These are phyloP conservation scores for Erythrolamprus reginae DNA, from an alignment of 2,113 vertebrate genomes.

Conservation along the genomic window DNA sequence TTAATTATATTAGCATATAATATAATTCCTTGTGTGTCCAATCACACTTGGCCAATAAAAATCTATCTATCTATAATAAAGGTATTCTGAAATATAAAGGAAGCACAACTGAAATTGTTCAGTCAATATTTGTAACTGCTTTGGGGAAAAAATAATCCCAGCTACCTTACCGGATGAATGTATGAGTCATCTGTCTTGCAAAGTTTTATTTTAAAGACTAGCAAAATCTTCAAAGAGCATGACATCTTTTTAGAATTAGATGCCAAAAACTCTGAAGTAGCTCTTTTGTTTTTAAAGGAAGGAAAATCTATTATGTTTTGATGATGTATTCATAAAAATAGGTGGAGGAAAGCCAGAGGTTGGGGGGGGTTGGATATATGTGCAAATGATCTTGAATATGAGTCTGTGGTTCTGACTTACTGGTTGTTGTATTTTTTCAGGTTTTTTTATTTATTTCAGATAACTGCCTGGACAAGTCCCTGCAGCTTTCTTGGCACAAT, in stretches of 20 bases:
- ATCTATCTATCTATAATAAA: too few species aligned
- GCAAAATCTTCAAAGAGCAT: slow-evolving; percentile 61
- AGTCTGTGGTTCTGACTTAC: background rate
- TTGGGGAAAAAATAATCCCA: slow-evolving; percentile 68
- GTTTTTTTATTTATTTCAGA: background rate
- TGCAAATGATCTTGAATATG: background rate
- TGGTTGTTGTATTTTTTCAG: background rate
- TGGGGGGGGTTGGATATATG: too few species aligned
- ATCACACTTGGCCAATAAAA: too few species aligned
- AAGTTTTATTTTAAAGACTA: slow-evolving; percentile 47
- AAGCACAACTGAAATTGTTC: slow-evolving; percentile 71
- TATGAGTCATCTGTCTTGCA: slow-evolving; percentile 62
- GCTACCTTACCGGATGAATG: slow-evolving; percentile 62
- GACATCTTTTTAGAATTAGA: slow-evolving; percentile 61
- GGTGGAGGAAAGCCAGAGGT: background rate
- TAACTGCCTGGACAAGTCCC: background rate
- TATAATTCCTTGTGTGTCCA: too few species aligned
- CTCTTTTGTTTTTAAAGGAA: background rate
- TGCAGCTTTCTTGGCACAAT: background rate
- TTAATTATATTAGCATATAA: slow-evolving; percentile 67
- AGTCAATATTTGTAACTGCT: slow-evolving; percentile 70
- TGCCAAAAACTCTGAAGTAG: slow-evolving; percentile 38
- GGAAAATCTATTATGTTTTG: slow-evolving; percentile 43
- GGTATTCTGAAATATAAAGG: slow-evolving; percentile 74
- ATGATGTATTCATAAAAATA: slow-evolving; percentile 42